Conservation (phyloP, 2,888 invertebrate genomes). For the Drosophila kuntzei region DNA sequence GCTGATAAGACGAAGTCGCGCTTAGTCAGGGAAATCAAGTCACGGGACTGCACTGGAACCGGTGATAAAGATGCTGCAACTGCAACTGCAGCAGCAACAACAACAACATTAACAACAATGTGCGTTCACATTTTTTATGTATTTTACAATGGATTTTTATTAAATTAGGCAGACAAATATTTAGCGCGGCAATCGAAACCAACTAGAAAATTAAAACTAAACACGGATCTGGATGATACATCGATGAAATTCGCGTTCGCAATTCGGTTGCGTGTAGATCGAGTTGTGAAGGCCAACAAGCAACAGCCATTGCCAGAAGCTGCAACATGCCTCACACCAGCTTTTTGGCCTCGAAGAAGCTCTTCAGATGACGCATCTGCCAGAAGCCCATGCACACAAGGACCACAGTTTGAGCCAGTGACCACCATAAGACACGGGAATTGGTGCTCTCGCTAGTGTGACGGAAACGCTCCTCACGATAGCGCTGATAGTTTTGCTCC, state of each 20-base stretch:
- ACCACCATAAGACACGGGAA: slow-evolving; percentile 98
- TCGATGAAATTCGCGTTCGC: slow-evolving; percentile 64
- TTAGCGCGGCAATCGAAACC: slow-evolving; percentile 52
- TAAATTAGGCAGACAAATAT: slow-evolving; percentile 70
- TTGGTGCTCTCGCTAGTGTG: slow-evolving; percentile 99
- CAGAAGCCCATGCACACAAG: slow-evolving; percentile 97
- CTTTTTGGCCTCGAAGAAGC: slow-evolving; percentile 99
- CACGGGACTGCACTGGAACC: slow-evolving; percentile 68
- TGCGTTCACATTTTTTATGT: slow-evolving; percentile 34
- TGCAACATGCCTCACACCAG: slow-evolving; percentile 87
- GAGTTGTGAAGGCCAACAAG: slow-evolving; percentile 42
- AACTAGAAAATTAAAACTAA: slow-evolving; percentile 66
- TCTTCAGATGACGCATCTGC: slow-evolving; percentile 99
- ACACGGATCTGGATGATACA: slow-evolving; percentile 57
- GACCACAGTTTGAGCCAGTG: slow-evolving; percentile 95
- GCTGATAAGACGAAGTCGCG: slow-evolving; percentile 64
- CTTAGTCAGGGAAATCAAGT: slow-evolving; percentile 59
- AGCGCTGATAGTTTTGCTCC: slow-evolving; percentile 99
- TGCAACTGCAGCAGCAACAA: neutral
- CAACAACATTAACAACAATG: slow-evolving; percentile 3
- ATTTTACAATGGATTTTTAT: slow-evolving; percentile 76
- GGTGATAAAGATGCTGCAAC: slow-evolving; percentile 40
- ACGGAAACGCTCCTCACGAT: slow-evolving; percentile 98
- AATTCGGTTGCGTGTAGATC: slow-evolving; percentile 43
- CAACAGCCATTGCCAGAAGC: slow-evolving; percentile 17